Percentiles rank a stretch among this genome's conserved stretches.
Conservation (phyloP, 2,797 vertebrate species). For the Perodicticus potto region DNA sequence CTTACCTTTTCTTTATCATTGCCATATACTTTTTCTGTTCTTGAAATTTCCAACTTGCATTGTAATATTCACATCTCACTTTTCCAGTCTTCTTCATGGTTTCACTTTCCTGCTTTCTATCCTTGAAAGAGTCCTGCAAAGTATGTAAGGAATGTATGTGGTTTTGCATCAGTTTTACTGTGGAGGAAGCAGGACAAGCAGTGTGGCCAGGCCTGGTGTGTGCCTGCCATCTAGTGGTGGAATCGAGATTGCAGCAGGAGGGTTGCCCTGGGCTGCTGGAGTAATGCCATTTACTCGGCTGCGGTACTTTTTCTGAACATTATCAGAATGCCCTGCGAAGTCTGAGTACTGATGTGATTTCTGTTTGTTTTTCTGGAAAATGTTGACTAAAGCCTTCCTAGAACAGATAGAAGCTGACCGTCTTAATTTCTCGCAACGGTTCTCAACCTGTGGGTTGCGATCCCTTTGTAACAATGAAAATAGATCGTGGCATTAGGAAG, state of each 20-base stretch:
- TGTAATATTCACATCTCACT: not conserved
- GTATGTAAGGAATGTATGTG: not conserved
- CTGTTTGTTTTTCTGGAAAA: not conserved
- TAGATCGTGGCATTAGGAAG: no score
- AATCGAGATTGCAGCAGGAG: not conserved
- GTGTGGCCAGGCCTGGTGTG: not conserved
- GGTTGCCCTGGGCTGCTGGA: no score
- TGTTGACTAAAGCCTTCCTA: not conserved
- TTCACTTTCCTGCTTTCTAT: not conserved
- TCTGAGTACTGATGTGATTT: not conserved
- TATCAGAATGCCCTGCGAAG: not conserved
- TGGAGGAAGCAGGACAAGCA: no score
- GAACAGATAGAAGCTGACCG: not conserved
- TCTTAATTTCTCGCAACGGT: not conserved
- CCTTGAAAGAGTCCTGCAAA: not conserved
- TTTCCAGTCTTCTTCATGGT: not conserved
- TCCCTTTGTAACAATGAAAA: no score
- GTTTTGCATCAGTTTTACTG: not conserved
- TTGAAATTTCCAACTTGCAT: not conserved
- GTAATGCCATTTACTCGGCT: rapidly evolving
- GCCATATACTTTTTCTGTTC: not conserved
- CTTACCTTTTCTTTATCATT: not conserved
- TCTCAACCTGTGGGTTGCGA: no score
- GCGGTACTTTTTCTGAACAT: not conserved
- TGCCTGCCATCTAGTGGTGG: constrained; percentile 63